These are phyloP conservation scores for Cydia pomonella DNA, from an alignment of 1,140 invertebrate genomes.

Conservation along the genomic window DNA sequence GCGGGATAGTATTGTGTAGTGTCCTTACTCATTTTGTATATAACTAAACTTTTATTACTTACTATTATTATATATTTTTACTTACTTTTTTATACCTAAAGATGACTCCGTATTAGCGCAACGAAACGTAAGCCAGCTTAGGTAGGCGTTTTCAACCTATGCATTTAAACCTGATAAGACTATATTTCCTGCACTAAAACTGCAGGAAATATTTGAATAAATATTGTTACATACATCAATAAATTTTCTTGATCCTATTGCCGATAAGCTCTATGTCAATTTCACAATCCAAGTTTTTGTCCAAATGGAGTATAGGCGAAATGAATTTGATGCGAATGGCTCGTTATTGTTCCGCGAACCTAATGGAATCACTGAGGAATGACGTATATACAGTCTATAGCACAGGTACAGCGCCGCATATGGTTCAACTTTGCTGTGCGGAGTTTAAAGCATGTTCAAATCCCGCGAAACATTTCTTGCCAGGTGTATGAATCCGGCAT, in stretches of 20 bases:
- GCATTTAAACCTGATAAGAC: too few species aligned
- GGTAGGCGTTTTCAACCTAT: too few species aligned
- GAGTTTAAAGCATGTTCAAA: not conserved
- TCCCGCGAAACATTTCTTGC: not conserved
- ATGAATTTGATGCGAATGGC: slow-evolving; percentile 5
- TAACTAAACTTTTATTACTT: too few species aligned
- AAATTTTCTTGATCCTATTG: not conserved
- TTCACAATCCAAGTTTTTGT: not conserved
- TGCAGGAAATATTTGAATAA: too few species aligned
- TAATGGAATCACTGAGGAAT: slow-evolving; percentile 33
- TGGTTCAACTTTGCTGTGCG: not conserved
- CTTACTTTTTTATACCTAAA: too few species aligned
- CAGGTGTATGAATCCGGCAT: slow-evolving; percentile 20
- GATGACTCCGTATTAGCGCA: too few species aligned
- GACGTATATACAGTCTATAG: not conserved
- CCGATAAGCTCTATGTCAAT: not conserved
- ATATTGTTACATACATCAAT: too few species aligned
- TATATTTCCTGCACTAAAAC: too few species aligned
- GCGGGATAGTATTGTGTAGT: too few species aligned
- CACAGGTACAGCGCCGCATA: not conserved
- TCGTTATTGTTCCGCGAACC: slow-evolving; percentile 25
- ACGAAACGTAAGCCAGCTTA: too few species aligned
- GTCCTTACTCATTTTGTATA: too few species aligned
- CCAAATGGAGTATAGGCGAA: slow-evolving; percentile 10
- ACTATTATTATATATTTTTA: too few species aligned